Percentiles rank a stretch among this genome's conserved stretches.
These are phyloP conservation scores for Tridacna gigas DNA, from an alignment of 2,888 invertebrate species.

Conservation along the genomic window DNA sequence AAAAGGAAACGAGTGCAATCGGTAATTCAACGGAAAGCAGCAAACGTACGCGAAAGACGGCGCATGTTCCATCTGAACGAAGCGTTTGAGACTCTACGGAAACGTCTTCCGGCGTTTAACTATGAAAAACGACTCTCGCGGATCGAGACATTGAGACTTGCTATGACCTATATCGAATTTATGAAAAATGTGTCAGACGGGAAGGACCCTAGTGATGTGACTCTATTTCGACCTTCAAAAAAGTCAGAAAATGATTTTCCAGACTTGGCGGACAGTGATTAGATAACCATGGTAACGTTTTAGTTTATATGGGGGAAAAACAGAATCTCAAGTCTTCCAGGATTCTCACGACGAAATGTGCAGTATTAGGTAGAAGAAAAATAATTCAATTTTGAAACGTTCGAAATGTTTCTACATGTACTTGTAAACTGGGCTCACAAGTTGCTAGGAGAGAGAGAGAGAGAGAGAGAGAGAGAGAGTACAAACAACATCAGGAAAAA, in stretches of 20 bases:
- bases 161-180: slow-evolving; percentile 98
- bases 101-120: slow-evolving; percentile 81
- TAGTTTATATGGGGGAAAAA: not conserved
- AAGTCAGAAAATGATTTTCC: slow-evolving; percentile 28
- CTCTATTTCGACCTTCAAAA: slow-evolving; percentile 56
- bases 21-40: slow-evolving; percentile 77
- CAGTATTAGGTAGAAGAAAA: not conserved
- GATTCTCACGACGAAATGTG: slow-evolving; percentile 1
- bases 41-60: slow-evolving; percentile 79
- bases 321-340: not conserved
- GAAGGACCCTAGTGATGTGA: slow-evolving; percentile 74
- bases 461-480: slow-evolving; percentile 8
- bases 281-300: slow-evolving; percentile 15
- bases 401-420: too few species aligned
- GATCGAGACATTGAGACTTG: slow-evolving; percentile 94
- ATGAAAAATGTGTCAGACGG: slow-evolving; percentile 92
- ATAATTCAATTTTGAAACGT: too few species aligned
- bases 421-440: too few species aligned
- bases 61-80: slow-evolving; percentile 81
- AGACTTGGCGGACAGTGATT: slow-evolving; percentile 33
- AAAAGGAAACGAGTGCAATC: slow-evolving; percentile 80
- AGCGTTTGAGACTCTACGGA: slow-evolving; percentile 79
- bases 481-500: too few species aligned
- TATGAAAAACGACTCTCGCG: slow-evolving; percentile 81
- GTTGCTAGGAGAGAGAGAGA: not conserved